Base-by-base conservation (phyloP, 2,113 vertebrate genomes). In the Cyphotilapia sp. region DNA sequence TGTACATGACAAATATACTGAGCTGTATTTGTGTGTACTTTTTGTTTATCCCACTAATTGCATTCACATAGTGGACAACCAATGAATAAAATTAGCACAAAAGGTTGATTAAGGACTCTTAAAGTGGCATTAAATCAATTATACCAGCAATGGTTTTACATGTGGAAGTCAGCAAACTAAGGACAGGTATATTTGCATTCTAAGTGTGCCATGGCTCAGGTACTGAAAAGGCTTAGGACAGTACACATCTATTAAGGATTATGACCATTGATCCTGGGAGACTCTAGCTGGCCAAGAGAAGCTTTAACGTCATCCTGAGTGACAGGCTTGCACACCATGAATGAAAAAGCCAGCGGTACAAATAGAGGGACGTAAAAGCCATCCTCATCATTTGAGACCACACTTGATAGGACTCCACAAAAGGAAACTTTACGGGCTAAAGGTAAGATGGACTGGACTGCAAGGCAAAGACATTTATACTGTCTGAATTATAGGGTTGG, bases 161-260 rank as follows among this genome's bases (percentile, higher is more conserved):
- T 90, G 87, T 92, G 29, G 69, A 85, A 81, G 71, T 82, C 81
- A 84, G 61, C 56, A 80, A 82, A 83, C 59, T 81, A 27, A 78
- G 82, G 57, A 82, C 63, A 86, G 24, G 45, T 87, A 91, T 91
- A 78, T 33, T 85, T 89, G 87, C 74, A 86, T 92, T 92, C 57
- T 87, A 95, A 94, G 61, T 95, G 85, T 93, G 93, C 90, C 92
- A 95, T 74, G 88, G 91, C 86, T 85, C 78, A 71, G 91, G 92
- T 51, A 38, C 74, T 91, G 61, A 80, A 87, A 85, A 56, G 88
- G 88, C 82, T 91, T 91, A 94, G 89, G 57, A 49, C 66, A 31
- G 47, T 83, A 86, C 61, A 86, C 84, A 85, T 51, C 83, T 84
- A 42, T 35, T 83, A 24, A 40, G 87, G 94, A 93, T 94, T 90